Percentiles rank a stretch among this genome's conserved stretches.
These are phyloP conservation scores for Fregata magnificens DNA, from an alignment of 2,113 vertebrate genomes.

Conservation along the genomic window DNA sequence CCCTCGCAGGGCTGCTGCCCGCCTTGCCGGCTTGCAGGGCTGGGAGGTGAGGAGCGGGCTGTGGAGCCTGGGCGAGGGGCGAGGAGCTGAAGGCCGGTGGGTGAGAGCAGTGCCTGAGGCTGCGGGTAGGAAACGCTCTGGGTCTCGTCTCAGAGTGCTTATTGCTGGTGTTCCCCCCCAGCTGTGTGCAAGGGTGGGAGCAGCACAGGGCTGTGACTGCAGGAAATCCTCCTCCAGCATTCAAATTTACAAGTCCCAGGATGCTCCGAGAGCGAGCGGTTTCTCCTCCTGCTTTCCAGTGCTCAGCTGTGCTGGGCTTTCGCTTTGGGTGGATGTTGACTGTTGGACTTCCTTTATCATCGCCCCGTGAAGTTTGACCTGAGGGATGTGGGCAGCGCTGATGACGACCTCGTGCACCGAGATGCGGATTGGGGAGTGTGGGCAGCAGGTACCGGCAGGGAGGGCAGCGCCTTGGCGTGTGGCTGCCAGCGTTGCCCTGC, in stretches of 20 bases:
- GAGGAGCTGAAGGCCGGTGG: background rate
- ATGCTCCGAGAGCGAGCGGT: background rate
- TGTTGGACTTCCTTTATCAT: background rate
- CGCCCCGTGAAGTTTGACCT: no score
- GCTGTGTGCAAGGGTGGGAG: background rate
- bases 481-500: background rate
- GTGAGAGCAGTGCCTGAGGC: background rate
- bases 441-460: background rate
- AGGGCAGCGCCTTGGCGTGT: background rate
- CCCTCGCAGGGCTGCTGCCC: background rate
- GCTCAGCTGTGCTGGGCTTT: background rate
- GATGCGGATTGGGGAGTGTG: background rate
- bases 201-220: background rate
- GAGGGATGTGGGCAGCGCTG: background rate
- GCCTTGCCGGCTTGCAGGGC: background rate
- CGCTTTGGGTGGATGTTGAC: background rate
- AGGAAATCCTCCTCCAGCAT: background rate
- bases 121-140: background rate
- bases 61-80: no score
- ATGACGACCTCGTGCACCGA: rapidly evolving
- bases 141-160: background rate
- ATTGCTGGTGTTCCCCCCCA: no score
- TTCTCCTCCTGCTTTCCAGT: background rate
- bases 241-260: background rate
- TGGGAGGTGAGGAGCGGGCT: background rate